A percentile compares a stretch with the other conserved stretches of the same genome.
phyloP scores from a whole-genome alignment of 2,888 invertebrate species.

The Anticlea derivata region DNA sequence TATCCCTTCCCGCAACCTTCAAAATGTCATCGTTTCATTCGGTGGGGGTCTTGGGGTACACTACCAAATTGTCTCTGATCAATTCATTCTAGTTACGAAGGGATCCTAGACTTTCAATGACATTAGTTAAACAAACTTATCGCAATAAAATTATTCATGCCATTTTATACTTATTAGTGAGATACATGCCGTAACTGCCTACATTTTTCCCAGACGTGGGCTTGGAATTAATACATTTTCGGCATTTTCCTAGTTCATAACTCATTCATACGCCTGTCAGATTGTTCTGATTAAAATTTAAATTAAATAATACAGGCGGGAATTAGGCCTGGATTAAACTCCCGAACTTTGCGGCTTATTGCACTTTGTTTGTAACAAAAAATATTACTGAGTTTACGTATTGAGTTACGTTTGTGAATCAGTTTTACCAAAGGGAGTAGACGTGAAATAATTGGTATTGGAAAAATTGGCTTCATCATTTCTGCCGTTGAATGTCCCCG shows the following conservation, averaged over 20 bases:
- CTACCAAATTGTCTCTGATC: no score
- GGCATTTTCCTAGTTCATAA: conserved; percentile 24
- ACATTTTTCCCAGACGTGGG: conserved; percentile 11
- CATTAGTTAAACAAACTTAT: neutral
- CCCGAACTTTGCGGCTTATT: conserved; percentile 15
- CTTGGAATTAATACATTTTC: conserved; percentile 19
- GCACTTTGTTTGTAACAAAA: conserved; percentile 11
- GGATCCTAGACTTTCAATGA: no score
- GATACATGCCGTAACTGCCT: conserved; percentile 6
- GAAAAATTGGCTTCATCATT: no score
- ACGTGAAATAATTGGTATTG: no score
- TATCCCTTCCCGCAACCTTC: no score
- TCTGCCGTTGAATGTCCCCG: no score
- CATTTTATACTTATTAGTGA: conserved; percentile 4
- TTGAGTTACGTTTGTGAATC: no score
- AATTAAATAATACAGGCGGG: conserved; percentile 23
- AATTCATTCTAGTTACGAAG: no score
- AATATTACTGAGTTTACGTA: conserved; percentile 1
- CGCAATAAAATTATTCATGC: neutral
- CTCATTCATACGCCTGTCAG: conserved; percentile 19
- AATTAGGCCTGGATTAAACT: conserved; percentile 3
- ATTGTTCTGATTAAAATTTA: conserved; percentile 31
- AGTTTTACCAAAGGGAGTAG: no score
- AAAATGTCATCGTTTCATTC: no score
- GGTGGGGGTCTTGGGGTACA: no score